phyloP scores from a whole-genome alignment of 2,888 invertebrate species.

The Julus scanicus region DNA sequence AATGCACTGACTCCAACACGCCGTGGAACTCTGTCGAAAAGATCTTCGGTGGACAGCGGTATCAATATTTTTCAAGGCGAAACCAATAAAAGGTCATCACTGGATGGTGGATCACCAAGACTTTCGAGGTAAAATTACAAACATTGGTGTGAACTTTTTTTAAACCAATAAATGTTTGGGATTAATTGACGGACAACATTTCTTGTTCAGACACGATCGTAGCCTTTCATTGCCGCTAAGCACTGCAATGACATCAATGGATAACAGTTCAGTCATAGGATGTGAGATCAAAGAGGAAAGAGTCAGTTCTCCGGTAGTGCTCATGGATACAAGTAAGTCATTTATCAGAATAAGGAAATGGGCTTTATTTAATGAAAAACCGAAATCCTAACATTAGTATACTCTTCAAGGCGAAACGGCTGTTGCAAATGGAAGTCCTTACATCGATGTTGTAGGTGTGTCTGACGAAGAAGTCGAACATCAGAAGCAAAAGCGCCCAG shows the following conservation, averaged over 20 bases:
- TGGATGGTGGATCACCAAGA: constrained; percentile 63
- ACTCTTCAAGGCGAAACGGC: constrained; percentile 52
- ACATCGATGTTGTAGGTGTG: constrained; percentile 60
- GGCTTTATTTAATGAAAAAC: background rate
- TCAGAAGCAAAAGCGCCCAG: constrained; percentile 57
- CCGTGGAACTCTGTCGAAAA: constrained; percentile 72
- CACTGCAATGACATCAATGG: constrained; percentile 64
- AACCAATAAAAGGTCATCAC: constrained; percentile 57
- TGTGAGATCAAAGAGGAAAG: constrained; percentile 58
- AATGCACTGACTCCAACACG: constrained; percentile 56
- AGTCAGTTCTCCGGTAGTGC: constrained; percentile 57
- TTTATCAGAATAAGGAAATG: background rate
- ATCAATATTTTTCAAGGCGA: constrained; percentile 72
- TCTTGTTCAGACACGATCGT: constrained; percentile 73
- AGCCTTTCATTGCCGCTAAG: constrained; percentile 77
- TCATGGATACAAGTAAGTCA: constrained; percentile 59
- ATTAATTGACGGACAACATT: background rate
- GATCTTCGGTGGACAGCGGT: constrained; percentile 82
- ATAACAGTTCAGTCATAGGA: constrained; percentile 52
- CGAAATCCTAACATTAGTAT: background rate
- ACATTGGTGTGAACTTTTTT: background rate
- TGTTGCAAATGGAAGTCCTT: constrained; percentile 58
- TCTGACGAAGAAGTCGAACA: constrained; percentile 61
- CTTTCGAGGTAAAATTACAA: constrained; percentile 67
- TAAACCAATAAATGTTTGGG: background rate